Evolutionary conservation across 1,140 invertebrate species (phyloP).

Genomic region (Drosophila carrolli): DNA sequence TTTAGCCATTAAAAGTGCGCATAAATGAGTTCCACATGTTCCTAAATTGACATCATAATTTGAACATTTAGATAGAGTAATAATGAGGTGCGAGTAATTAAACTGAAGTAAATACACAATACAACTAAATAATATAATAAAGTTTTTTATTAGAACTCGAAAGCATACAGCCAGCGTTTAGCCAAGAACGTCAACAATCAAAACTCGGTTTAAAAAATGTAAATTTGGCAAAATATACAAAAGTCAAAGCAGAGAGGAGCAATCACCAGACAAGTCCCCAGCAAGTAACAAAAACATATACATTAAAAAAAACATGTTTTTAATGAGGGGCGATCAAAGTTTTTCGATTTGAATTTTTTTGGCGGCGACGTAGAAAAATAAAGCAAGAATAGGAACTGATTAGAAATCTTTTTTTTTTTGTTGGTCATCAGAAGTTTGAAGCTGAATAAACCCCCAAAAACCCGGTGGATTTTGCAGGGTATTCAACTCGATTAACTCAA

Average conservation of each 20-base stretch:
- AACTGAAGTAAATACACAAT: neutral
- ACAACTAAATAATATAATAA: conserved; percentile 8
- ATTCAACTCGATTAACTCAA: conserved; percentile 75
- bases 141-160: conserved; percentile 25
- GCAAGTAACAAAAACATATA: conserved; percentile 6
- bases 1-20: neutral
- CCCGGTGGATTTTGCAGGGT: conserved; percentile 48
- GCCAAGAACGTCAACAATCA: conserved; percentile 23
- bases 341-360: neutral
- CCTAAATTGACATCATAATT: conserved; percentile 2
- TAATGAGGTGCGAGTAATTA: conserved; percentile 22
- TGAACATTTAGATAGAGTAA: neutral
- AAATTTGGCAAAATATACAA: conserved; percentile 20
- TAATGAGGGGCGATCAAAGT: neutral
- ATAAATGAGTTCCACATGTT: conserved; percentile 14
- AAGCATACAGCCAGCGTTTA: conserved; percentile 32
- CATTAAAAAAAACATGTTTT: conserved; percentile 36
- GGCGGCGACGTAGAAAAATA: neutral
- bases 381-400: no score
- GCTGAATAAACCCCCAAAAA: neutral
- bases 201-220: neutral
- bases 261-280: conserved; percentile 12
- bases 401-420: neutral
- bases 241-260: neutral
- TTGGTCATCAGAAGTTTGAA: neutral